Evolutionary conservation across 2,888 invertebrate species (phyloP), one percentile per base, ranked within the genome.

Genomic region (Argynnis bischoffii): DNA sequence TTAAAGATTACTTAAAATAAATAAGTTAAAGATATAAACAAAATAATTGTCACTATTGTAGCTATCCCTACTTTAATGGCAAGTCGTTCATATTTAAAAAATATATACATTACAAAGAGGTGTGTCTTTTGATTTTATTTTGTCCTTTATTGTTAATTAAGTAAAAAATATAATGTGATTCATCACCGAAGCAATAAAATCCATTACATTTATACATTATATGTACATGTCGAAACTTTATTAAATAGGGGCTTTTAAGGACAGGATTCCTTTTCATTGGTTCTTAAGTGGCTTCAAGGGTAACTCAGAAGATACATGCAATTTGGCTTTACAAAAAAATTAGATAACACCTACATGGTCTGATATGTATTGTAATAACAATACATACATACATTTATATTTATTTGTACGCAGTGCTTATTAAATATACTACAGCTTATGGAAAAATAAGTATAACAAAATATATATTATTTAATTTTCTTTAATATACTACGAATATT

Each of bases 281-380:
- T 26, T 59, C 53, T 65, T 65, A 65, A 65, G 65, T 65, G 65
- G 53, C 59, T 59, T 59, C 59, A 65, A 47, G 57, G 51, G 65
- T 54, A 53, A 54, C 26, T 16, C 53, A 53, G 46, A 31, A 16
- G 46, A 51, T 13, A 64, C 55, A 11, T 55, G 56, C 50, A 35
- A 50, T 21, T 18, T 15, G 13, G 15, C 46, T 59, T 59, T 50
- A 47, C 53, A 14, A 31, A 55, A 31, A 63, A 46, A 14, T 53
- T 18, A n/a, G 79, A 11, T 51, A 8, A 51, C 18, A 51, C 18
- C 11, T 50, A 6, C 18, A 18, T 51, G n/a, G 15, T 18, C 6
- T 8, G 16, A 18, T 51, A 51, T 18, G 18, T 53, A 14, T 18
- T 18, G 35, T 41, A 11, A 41, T 41, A 41, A 41, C 35, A 41